A percentile compares a stretch with the other conserved stretches of the same genome.
phyloP scores from a whole-genome alignment of 2,113 vertebrate species.

The Thymallus thymallus region DNA sequence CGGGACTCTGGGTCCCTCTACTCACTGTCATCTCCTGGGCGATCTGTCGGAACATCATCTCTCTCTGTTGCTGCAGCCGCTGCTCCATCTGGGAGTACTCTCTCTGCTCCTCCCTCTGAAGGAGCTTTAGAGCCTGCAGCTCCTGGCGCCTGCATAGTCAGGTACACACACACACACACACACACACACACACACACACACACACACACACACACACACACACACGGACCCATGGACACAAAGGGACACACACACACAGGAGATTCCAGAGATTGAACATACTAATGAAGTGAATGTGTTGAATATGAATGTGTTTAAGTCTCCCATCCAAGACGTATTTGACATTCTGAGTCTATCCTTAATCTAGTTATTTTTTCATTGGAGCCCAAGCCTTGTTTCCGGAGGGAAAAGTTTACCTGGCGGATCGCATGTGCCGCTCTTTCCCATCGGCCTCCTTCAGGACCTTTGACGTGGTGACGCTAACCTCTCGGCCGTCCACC shows the following conservation, averaged over 20 bases:
- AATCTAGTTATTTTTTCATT: too few species aligned
- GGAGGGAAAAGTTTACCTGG: conserved; percentile 49
- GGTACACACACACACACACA: conserved; percentile 1
- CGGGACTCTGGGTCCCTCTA: neutral
- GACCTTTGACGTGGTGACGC: conserved; percentile 61
- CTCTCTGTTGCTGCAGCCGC: conserved; percentile 70
- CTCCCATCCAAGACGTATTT: neutral
- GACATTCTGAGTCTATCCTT: too few species aligned
- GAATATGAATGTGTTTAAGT: neutral
- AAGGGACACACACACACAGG: too few species aligned
- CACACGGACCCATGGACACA: too few species aligned
- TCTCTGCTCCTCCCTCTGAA: conserved; percentile 75
- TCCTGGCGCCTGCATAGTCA: conserved; percentile 66
- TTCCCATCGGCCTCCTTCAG: conserved; percentile 31
- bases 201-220: conserved; percentile 2
- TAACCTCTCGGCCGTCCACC: conserved; percentile 69
- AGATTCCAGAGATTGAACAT: too few species aligned
- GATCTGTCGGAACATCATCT: conserved; percentile 73
- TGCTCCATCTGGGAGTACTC: conserved; percentile 68
- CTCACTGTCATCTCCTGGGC: conserved; percentile 75
- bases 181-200: too few species aligned
- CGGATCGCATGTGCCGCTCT: conserved; percentile 55
- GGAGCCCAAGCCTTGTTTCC: neutral
- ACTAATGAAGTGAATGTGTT: too few species aligned
- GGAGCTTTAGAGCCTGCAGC: conserved; percentile 65